Percentiles rank a stretch among this genome's conserved stretches.
phyloP scores from a whole-genome alignment of 2,797 vertebrate species.

The Vireo griseus region DNA sequence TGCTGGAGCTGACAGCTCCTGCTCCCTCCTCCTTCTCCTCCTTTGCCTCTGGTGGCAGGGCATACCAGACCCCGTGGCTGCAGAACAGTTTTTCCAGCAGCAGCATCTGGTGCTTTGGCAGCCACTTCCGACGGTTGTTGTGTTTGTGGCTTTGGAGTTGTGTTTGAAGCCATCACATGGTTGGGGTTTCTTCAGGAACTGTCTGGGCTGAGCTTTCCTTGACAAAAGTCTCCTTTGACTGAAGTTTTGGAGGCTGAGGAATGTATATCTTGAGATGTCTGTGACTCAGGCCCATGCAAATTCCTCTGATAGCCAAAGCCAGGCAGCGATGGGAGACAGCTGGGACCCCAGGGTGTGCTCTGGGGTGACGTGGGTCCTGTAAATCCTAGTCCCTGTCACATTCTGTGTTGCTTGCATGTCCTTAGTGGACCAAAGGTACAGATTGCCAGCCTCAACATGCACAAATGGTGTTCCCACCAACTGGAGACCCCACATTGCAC shows the following conservation, averaged over 20 bases:
- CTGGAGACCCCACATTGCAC: rapidly evolving
- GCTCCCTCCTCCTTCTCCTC: neutral
- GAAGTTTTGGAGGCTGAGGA: neutral
- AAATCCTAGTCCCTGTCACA: neutral
- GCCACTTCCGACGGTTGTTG: constrained; percentile 1
- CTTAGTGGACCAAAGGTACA: rapidly evolving
- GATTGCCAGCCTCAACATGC: neutral
- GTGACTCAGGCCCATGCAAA: neutral
- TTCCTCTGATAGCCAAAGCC: neutral
- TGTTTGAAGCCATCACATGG: constrained; percentile 47
- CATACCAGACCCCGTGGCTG: neutral
- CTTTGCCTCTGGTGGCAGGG: neutral
- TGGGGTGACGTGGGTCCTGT: neutral
- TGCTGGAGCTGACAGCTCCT: neutral
- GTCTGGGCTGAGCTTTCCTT: constrained; percentile 44
- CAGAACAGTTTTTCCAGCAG: constrained; percentile 54
- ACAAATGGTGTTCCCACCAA: neutral
- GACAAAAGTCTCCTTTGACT: constrained; percentile 52
- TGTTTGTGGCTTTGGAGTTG: constrained; percentile 69
- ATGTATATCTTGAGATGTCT: neutral
- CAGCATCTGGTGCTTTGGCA: constrained; percentile 65
- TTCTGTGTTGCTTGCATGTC: rapidly evolving
- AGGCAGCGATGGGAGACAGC: rapidly evolving
- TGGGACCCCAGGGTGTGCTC: neutral
- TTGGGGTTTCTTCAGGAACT: constrained; percentile 59